A percentile compares a stretch with the other conserved stretches of the same genome.
These are phyloP conservation scores for Heliothis virescens DNA, from an alignment of 1,140 invertebrate genomes.

Conservation along the genomic window DNA sequence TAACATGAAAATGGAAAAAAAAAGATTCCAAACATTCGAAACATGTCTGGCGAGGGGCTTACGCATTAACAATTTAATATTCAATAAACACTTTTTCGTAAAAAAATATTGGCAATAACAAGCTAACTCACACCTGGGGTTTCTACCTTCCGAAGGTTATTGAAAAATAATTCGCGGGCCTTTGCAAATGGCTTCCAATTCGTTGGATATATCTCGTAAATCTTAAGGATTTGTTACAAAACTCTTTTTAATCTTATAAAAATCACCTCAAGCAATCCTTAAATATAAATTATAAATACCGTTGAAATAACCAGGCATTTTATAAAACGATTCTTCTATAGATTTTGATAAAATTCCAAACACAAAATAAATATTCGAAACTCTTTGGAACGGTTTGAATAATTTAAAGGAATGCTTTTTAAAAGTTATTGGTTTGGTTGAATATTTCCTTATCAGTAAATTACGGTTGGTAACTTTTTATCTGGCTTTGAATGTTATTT, in stretches of 20 bases:
- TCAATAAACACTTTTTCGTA: not conserved
- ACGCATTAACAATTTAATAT: too few species aligned
- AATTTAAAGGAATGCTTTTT: not conserved
- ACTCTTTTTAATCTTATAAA: constrained; percentile 62
- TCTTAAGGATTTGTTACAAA: constrained; percentile 61
- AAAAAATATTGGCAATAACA: constrained; percentile 7
- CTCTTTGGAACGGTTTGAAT: not conserved
- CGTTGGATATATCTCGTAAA: constrained; percentile 65
- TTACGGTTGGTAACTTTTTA: not conserved
- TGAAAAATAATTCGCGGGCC: constrained; percentile 72
- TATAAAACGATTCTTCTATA: not conserved
- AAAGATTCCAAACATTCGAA: too few species aligned
- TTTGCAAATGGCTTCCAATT: constrained; percentile 70
- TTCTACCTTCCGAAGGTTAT: constrained; percentile 70
- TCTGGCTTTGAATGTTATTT: too few species aligned
- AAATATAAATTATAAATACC: constrained; percentile 30
- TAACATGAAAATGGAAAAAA: too few species aligned
- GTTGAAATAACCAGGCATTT: too few species aligned
- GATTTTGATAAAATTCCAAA: not conserved
- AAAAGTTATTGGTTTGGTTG: not conserved
- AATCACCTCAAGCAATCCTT: constrained; percentile 29
- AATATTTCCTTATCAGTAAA: not conserved
- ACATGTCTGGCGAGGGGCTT: too few species aligned
- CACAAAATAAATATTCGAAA: too few species aligned
- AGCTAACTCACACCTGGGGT: constrained; percentile 56